phyloP scores from a whole-genome alignment of 2,113 vertebrate species.

The Onychostoma macrolepis region DNA sequence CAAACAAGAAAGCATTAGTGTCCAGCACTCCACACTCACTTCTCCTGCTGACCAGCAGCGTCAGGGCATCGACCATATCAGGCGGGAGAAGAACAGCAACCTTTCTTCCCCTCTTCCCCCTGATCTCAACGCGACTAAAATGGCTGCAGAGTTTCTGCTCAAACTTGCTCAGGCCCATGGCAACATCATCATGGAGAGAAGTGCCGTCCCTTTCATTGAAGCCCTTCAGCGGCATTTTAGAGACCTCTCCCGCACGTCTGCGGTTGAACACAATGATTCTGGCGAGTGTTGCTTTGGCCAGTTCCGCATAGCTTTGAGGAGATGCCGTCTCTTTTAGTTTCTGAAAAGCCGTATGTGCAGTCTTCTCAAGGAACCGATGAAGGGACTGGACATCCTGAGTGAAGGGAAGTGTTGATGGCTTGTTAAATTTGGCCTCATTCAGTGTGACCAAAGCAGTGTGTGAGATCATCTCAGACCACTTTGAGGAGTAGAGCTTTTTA shows the following conservation, averaged over 20 bases:
- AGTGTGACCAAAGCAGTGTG: not conserved
- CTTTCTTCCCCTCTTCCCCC: slow-evolving; percentile 16
- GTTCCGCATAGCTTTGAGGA: slow-evolving; percentile 30
- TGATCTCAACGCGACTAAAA: slow-evolving; percentile 40
- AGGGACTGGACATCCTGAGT: not conserved
- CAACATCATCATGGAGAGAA: slow-evolving; percentile 1
- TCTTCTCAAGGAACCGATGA: slow-evolving; percentile 32
- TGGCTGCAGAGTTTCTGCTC: slow-evolving; percentile 59
- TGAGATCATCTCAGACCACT: not conserved
- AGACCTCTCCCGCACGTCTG: slow-evolving; percentile 41
- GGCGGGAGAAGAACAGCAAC: not conserved
- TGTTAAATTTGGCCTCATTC: not conserved
- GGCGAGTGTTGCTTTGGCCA: not conserved
- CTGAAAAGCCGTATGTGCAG: not conserved
- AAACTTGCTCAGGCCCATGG: slow-evolving; percentile 1
- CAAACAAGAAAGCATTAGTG: slow-evolving; percentile 61
- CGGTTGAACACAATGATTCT: slow-evolving; percentile 46
- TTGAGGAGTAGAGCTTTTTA: slow-evolving; percentile 13
- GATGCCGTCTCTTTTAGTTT: slow-evolving; percentile 19
- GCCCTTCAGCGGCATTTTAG: slow-evolving; percentile 36
- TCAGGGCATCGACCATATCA: not conserved
- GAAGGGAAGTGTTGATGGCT: slow-evolving; percentile 30
- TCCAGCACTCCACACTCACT: not conserved
- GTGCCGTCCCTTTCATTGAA: slow-evolving; percentile 45
- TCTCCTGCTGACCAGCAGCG: not conserved